phyloP scores from a whole-genome alignment of 2,113 vertebrate genomes.

The Periophthalmus modestus region DNA sequence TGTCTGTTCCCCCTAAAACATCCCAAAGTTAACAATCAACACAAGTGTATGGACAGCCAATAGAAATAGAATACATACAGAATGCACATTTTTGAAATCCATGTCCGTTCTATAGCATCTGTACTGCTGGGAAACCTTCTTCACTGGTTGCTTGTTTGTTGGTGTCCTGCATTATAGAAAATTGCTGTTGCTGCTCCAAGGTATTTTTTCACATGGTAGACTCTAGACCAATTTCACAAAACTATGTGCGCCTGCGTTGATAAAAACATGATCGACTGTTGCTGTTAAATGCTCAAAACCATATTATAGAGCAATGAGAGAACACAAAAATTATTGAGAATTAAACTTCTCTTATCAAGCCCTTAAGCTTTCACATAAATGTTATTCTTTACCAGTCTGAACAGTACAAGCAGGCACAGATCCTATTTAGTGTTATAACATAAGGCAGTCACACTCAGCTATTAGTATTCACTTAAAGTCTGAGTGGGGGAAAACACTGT shows the following conservation, averaged over 20 bases:
- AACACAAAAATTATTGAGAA: constrained; percentile 15
- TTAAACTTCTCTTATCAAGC: constrained; percentile 40
- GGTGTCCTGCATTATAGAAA: constrained; percentile 42
- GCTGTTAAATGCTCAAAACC: constrained; percentile 49
- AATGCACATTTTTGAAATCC: constrained; percentile 67
- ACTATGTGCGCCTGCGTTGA: constrained; percentile 71
- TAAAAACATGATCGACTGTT: constrained; percentile 77
- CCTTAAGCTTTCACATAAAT: constrained; percentile 42
- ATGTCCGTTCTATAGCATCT: constrained; percentile 60
- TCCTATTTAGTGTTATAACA: constrained; percentile 59
- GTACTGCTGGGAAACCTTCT: constrained; percentile 59
- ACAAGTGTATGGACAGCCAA: constrained; percentile 71
- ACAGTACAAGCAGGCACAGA: constrained; percentile 65
- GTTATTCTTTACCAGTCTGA: constrained; percentile 33
- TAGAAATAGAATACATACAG: constrained; percentile 74
- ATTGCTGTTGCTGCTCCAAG: constrained; percentile 15
- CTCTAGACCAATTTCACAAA: constrained; percentile 36
- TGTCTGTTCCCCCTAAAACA: constrained; percentile 39
- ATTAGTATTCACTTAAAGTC: constrained; percentile 40
- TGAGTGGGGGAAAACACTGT: constrained; percentile 13
- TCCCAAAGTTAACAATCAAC: constrained; percentile 72
- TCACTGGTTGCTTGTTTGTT: constrained; percentile 55
- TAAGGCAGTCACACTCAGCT: constrained; percentile 72
- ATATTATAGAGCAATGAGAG: constrained; percentile 22
- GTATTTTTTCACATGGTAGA: constrained; percentile 44